Evolutionary conservation across 2,113 vertebrate genomes (phyloP), one percentile per base, ranked within the genome.

Genomic region (Etia nguti): DNA sequence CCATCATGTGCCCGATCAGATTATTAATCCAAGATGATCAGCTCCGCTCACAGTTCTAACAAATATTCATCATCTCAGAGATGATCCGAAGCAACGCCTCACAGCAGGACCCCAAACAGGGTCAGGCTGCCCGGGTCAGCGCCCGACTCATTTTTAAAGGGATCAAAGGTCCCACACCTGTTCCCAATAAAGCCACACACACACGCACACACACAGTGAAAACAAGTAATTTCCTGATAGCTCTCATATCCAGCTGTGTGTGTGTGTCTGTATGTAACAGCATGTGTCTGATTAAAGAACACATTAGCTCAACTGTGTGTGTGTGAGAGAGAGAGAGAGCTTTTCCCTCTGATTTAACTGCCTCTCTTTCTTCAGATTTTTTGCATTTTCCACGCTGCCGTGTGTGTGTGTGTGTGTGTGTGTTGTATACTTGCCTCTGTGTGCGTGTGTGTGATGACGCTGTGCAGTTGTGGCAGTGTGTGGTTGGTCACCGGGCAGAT

Each of bases 401-500:
- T 48, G 68, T 73, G 38, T 68, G 60, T 2, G 9, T 4, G 5
- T 48, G 68, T 73, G 38, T 68, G 60, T 2, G 9, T 4, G 75
- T 57, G 62, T 46, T 83, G 82, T 79, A 22, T 86, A 94, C 88
- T 93, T 86, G 89, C 86, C 80, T 83, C 9, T 50, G 15, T 41
- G 20, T 65, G 79, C 36, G 81, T 46, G 81, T 85, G 96, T 97
- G 95, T 94, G 96, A 97, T 94, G 95, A 95, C 89, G 94, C 93
- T 92, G 93, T 95, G 95, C 96, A 95, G 96, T 82, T 96, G 96
- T 96, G 96, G 96, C 95, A 96, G 96, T 96, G 94, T 96, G 96
- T 93, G 84, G 73, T 92, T 90, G 91, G 96, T 96, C 96, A 95
- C 95, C 90, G 92, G 96, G 96, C 98, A 98, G 97, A 98, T 98